Base-by-base conservation (phyloP, 1,140 invertebrate genomes). In the Zelostemma sp. region DNA sequence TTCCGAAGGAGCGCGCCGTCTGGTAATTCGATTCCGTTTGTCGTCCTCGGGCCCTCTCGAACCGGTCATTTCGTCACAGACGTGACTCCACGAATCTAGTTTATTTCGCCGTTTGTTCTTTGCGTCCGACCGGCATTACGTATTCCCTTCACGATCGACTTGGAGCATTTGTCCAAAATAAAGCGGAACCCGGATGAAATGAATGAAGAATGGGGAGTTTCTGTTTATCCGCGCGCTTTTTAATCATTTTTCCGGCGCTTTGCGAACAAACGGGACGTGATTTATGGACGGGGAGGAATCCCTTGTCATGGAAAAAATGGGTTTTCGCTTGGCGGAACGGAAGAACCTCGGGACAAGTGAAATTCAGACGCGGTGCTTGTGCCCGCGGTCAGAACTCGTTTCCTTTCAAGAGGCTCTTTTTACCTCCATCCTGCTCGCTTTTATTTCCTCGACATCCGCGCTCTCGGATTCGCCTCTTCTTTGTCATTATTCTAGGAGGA, bases 11-110 rank as follows among this genome's bases (percentile, higher is more conserved):
- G n/a, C 12, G 40, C 2, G 19, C 18, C 33, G n/a, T 19, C 14
- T 1, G 46, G 15, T 57, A 51, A 57, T 61, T 67, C 47, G 35
- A 67, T 61, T 47, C 35, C n/a, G 40, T 47, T 61, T 57, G 46
- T 56, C 57, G 47, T 33, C 12, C 17, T 48, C 15, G 45, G 11
- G n/a, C 21, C 21, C 33, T 49, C 14, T 46, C 12, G 68, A 25
- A 47, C 40, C 28, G 61, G 62, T 74, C 56, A 61, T 74, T 80
- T 72, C 53, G 65, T 73, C 57, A 68, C 58, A 63, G 59, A 64
- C 63, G 41, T 56, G 57, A 65, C 62, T 73, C 73, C 63, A 67
- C 62, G 67, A 58, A 60, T 60, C 58, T 46, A 11, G 40, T 68
- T 74, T 66, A 70, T 18, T 56, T 25, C 21, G 8, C 53, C 33